Conservation (phyloP, 2,113 vertebrate species). For the human (Homo sapiens) region GRCh38 chr14:85348001-85348500, state of each 20-base stretch:
- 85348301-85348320: too few species aligned
- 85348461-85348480: too few species aligned
- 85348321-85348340: too few species aligned
- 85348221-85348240: fast-evolving
- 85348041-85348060: background rate
- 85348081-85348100: background rate
- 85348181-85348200: background rate
- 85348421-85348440: too few species aligned
- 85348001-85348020: background rate
- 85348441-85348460: too few species aligned
- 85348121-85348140: background rate
- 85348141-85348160: background rate
- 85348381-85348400: too few species aligned
- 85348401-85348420: too few species aligned
- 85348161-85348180: background rate
- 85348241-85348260: fast-evolving
- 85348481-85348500: too few species aligned
- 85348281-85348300: background rate
- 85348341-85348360: too few species aligned
- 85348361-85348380: too few species aligned
- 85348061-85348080: background rate
- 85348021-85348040: background rate
- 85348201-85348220: background rate
- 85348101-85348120: background rate
- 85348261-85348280: background rate